Conservation (phyloP, 2,113 vertebrate species). For the Hippopotamus amphibius region DNA sequence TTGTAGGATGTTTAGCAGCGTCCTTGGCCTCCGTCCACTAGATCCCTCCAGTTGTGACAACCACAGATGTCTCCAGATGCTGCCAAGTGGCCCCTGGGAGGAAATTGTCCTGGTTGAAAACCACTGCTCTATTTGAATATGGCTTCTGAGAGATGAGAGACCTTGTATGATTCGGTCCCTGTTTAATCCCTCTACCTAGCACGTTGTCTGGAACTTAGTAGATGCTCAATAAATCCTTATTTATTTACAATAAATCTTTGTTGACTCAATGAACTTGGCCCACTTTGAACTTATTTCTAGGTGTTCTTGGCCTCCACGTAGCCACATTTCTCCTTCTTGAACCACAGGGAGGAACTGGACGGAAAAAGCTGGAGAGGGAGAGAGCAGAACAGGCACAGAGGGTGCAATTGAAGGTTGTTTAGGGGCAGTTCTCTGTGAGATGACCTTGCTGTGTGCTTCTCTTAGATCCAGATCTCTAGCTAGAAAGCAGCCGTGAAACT, state of each 20-base stretch:
- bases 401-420: not conserved
- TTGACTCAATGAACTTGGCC: not conserved
- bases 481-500: not conserved
- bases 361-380: not conserved
- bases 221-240: not conserved
- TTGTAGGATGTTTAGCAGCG: not conserved
- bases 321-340: not conserved
- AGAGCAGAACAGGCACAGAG: not conserved
- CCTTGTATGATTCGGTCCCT: not conserved
- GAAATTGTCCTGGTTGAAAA: not conserved
- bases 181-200: not conserved
- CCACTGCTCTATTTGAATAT: not conserved
- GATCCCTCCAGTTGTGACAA: not conserved
- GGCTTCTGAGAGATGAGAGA: not conserved
- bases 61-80: not conserved
- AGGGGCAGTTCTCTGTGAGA: not conserved
- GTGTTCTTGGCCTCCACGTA: not conserved
- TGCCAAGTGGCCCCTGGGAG: too few relatives aligned
- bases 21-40: not conserved
- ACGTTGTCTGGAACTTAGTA: not conserved
- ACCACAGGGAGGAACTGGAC: not conserved
- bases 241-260: not conserved
- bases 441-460: not conserved
- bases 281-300: slow-evolving; percentile 3
- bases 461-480: not conserved